Conservation (phyloP, 2,888 invertebrate species). For the Hyposoter didymator region DNA sequence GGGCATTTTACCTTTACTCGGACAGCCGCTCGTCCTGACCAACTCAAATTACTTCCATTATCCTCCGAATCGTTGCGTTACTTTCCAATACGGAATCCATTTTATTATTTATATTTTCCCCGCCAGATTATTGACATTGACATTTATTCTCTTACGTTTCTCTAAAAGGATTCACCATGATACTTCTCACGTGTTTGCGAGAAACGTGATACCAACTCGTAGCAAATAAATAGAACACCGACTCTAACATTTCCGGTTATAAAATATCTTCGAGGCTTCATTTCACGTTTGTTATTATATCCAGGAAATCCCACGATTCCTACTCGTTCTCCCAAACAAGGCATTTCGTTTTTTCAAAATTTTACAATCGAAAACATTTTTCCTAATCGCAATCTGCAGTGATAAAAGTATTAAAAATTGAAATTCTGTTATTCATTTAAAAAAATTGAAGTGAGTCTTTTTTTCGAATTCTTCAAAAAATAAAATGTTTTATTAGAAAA, state of each 20-base stretch:
- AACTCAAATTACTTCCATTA: conserved; percentile 18
- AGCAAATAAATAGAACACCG: background rate
- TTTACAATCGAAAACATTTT: background rate
- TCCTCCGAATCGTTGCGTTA: background rate
- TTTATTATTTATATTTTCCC: conserved; percentile 6
- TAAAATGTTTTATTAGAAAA: background rate
- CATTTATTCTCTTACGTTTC: background rate
- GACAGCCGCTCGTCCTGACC: background rate
- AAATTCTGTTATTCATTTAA: too few species aligned
- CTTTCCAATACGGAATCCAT: background rate
- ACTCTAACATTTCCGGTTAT: background rate
- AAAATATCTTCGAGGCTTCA: background rate
- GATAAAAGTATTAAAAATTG: too few species aligned
- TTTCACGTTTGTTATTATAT: background rate
- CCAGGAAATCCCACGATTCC: too few species aligned
- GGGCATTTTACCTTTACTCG: conserved; percentile 24
- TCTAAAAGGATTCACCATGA: background rate
- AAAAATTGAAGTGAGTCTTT: too few species aligned
- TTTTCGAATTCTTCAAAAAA: background rate
- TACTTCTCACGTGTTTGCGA: background rate
- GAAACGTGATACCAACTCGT: background rate
- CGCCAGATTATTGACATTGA: background rate
- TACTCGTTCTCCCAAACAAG: too few species aligned
- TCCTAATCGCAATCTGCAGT: too few species aligned
- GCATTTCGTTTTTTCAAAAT: background rate